These are phyloP conservation scores for Rhagonycha fulva DNA, from an alignment of 2,888 invertebrate species.

Conservation along the genomic window DNA sequence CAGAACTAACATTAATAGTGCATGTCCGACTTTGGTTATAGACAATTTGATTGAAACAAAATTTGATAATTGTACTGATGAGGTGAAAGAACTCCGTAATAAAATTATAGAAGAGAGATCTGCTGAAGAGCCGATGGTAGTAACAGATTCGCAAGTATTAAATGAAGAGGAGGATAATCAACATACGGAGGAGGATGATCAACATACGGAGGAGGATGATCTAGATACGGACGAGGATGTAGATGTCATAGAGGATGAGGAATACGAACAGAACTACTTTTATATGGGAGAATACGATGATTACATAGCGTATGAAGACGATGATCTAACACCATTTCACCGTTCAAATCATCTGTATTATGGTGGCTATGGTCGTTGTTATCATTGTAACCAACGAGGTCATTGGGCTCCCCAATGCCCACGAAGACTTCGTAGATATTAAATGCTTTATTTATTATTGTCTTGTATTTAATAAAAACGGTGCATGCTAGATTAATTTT, in stretches of 20 bases:
- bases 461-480: too few species aligned
- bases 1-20: conserved; percentile 56
- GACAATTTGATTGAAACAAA: conserved; percentile 76
- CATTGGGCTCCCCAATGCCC: conserved; percentile 57
- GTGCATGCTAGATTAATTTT: too few species aligned
- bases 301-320: too few species aligned
- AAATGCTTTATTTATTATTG: neutral
- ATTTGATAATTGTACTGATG: conserved; percentile 64
- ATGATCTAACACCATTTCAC: too few species aligned
- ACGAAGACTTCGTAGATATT: neutral
- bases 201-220: too few species aligned
- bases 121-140: conserved; percentile 33
- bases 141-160: neutral
- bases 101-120: conserved; percentile 59
- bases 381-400: conserved; percentile 58
- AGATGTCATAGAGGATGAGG: too few species aligned
- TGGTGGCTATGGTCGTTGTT: conserved; percentile 67
- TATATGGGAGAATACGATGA: too few species aligned
- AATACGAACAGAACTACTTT: too few species aligned
- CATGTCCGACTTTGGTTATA: conserved; percentile 66
- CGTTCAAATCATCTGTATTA: conserved; percentile 52
- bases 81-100: conserved; percentile 62
- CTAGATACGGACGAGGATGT: too few species aligned
- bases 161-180: conserved; percentile 2
- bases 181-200: neutral